phyloP scores from a whole-genome alignment of 1,140 invertebrate genomes.

The Amyelois transitella region DNA sequence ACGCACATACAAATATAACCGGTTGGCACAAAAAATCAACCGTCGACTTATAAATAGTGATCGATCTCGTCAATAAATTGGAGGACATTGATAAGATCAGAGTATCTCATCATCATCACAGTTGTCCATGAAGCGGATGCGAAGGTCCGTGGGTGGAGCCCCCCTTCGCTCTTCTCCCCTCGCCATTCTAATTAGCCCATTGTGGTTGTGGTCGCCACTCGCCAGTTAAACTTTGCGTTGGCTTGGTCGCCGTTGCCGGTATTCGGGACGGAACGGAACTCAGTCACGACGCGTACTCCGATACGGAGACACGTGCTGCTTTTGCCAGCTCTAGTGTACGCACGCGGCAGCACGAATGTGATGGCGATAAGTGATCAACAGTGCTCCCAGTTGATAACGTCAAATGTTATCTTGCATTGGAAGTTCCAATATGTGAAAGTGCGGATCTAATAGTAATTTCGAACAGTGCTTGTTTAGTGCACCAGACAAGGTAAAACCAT shows the following conservation, averaged over 20 bases:
- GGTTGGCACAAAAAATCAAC: background rate
- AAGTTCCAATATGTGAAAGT: conserved; percentile 38
- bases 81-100: conserved; percentile 32
- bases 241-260: conserved; percentile 29
- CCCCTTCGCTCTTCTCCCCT: conserved; percentile 40
- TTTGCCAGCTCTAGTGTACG: conserved; percentile 15
- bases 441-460: conserved; percentile 26
- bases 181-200: conserved; percentile 73
- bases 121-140: conserved; percentile 62
- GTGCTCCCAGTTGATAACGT: conserved; percentile 46
- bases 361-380: conserved; percentile 63
- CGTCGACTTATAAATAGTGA: conserved; percentile 24
- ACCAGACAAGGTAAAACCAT: conserved; percentile 60
- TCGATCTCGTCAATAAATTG: conserved; percentile 24
- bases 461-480: conserved; percentile 32
- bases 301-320: conserved; percentile 36
- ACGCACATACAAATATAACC: background rate
- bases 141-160: conserved; percentile 64
- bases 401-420: conserved; percentile 24
- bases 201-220: conserved; percentile 39
- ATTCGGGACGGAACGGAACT: background rate
- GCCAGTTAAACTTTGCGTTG: conserved; percentile 55
- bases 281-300: conserved; percentile 56
- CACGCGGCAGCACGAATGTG: conserved; percentile 43
- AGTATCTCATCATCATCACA: conserved; percentile 48